phyloP scores from a whole-genome alignment of 2,113 vertebrate species.

The Prochilodus magdalenae region DNA sequence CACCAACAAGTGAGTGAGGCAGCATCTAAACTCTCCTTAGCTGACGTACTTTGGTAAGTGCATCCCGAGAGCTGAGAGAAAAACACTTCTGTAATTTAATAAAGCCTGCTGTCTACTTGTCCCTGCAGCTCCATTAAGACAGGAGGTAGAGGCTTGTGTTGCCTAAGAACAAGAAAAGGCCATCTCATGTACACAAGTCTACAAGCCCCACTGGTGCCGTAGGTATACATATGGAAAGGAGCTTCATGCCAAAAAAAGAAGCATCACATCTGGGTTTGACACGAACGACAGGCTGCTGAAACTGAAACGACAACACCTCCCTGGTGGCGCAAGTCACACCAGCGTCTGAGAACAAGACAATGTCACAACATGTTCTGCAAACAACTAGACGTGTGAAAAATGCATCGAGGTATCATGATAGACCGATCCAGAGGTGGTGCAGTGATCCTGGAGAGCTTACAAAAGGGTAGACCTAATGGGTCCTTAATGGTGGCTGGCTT shows the following conservation, averaged over 20 bases:
- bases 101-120: slow-evolving; percentile 1
- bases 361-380: background rate
- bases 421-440: no score
- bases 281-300: slow-evolving; percentile 3
- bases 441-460: no score
- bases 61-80: background rate
- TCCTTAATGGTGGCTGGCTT: no score
- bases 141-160: background rate
- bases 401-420: background rate
- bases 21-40: background rate
- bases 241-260: background rate
- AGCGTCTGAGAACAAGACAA: slow-evolving; percentile 10
- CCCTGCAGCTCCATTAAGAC: slow-evolving; percentile 16
- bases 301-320: slow-evolving; percentile 18
- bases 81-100: slow-evolving; percentile 27
- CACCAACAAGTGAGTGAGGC: background rate
- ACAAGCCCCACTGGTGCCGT: background rate
- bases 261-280: slow-evolving; percentile 3
- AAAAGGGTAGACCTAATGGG: no score
- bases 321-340: background rate
- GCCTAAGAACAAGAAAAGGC: background rate
- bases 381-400: background rate
- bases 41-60: background rate
- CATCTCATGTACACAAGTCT: background rate
- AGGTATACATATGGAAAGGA: background rate